Base-by-base conservation (phyloP, 35 echinoderm and acorn worm genomes). In the Anneissia japonica region DNA sequence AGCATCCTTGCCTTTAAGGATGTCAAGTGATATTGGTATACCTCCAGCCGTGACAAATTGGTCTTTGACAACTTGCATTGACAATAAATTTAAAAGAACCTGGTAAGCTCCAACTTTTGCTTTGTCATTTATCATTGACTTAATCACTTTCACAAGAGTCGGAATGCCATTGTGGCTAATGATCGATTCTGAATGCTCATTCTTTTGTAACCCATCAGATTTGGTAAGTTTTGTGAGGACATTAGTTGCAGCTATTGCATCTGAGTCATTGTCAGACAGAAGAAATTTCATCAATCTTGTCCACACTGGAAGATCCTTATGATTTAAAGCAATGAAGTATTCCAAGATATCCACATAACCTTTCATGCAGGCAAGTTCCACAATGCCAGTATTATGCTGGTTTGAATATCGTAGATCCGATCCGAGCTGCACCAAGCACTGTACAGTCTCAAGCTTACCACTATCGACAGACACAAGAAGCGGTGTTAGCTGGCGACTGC, bases 251-350 rank as follows among this genome's bases (percentile, higher is more conserved):
- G 88, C 82, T 82, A 91, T 92, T 39, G 95, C 95, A 43, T 97
- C 85, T 7, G 91, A 85, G 46, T 97, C 95, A 23, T 79, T 34
- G 33, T 97, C 91, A 10, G 95, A 97, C 0, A 75, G n/a, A 43
- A 91, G 73, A 85, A 93, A 89, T 74, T 93, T 93, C 75, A 97
- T 75, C n/a, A 97, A 32, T 38, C 82, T 90, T 33, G 79, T 55
- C 95, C 95, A 97, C 11, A 93, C 91, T 0, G 91, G 95, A 43
- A 93, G 77, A 72, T 97, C 91, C 32, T 82, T 86, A 51, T 97
- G 88, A 46, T 93, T 80, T 30, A 87, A 29, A 32, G 93, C 90
- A 37, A 97, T 93, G 35, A 97, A 93, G 86, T 89, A 93, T 33
- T 89, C 40, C 31, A 97, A 81, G 51, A 97, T 91, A 34, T 79